Base-by-base conservation (phyloP, 2,888 invertebrate species). In the Drosophila barbarae region DNA sequence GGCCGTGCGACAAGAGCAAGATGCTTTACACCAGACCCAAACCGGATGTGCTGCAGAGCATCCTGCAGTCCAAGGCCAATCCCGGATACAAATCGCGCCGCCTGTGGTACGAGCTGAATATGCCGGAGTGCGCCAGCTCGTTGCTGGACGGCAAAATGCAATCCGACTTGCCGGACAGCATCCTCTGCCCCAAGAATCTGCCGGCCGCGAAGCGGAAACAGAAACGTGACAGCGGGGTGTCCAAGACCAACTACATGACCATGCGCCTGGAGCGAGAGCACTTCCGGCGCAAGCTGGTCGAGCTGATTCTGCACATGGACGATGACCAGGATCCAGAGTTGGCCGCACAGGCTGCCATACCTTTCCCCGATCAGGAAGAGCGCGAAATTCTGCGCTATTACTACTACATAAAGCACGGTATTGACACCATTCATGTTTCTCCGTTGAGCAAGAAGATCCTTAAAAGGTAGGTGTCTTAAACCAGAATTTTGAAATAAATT, bases 321-420 rank as follows among this genome's bases (percentile, higher is more conserved):
- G 76, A 77, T 7, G 90, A 87, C n/a, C 87, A 85, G 3, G 88
- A 90, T 9, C 41, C 46, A 3, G 41, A 35, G 6, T 28, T 13
- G 0, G 49, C 21, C 5, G 64, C 47, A 15, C 71, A 72, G 13
- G 55, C 68, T 3, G 59, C 68, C 0, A 39, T 72, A n/a, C 87
- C 90, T 38, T 91, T 93, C 76, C 93, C 93, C 12, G 91, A 92
- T 30, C 90, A 91, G 2, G 91, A 92, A 44, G 94, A 95, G 84
- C 92, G 92, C 74, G 93, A 95, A 86, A 89, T 94, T 80, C 88
- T 95, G 52, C 92, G 96, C 70, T 98, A 98, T 89, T 96, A 96
- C 88, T 96, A 96, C 88, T 98, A 97, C 85, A 93, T 98, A 49
- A 93, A 94, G 81, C 94, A 96, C 88, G 98, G 97, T 0, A 94